Percentiles rank a stretch among this genome's conserved stretches.
phyloP scores from a whole-genome alignment of 92 coral and sea anemone species.

The Epizoanthus ramosus region DNA sequence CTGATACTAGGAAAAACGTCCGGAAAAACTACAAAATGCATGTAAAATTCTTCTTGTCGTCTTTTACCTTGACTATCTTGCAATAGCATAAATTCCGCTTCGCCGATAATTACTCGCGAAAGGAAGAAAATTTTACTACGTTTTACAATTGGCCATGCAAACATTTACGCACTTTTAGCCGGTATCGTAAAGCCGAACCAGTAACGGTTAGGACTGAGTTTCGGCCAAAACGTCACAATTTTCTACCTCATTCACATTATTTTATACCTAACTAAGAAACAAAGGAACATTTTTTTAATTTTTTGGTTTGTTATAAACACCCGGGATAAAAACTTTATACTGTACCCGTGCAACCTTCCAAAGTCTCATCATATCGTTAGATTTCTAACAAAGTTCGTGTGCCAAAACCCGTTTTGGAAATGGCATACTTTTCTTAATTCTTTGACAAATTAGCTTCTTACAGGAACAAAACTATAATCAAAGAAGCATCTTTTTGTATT shows the following conservation, averaged over 20 bases:
- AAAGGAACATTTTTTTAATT: too few relatives aligned
- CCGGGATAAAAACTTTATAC: too few relatives aligned
- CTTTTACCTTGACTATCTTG: neutral
- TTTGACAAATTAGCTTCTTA: conserved; percentile 16
- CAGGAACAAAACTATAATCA: neutral
- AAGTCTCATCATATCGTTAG: too few relatives aligned
- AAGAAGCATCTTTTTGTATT: neutral
- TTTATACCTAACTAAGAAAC: too few relatives aligned
- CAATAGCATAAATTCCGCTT: neutral
- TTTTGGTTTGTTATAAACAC: too few relatives aligned
- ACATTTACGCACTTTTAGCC: neutral
- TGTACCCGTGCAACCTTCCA: too few relatives aligned
- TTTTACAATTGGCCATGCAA: neutral
- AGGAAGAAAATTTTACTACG: neutral
- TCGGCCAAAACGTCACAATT: too few relatives aligned
- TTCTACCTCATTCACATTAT: too few relatives aligned
- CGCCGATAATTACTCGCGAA: too few relatives aligned
- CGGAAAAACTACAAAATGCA: neutral
- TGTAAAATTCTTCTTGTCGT: neutral
- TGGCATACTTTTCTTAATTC: conserved; percentile 22
- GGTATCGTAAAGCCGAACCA: too few relatives aligned
- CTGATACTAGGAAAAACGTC: neutral
- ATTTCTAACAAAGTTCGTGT: neutral
- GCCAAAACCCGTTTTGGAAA: conserved; percentile 27
- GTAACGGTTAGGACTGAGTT: too few relatives aligned